Evolutionary conservation across 2,113 vertebrate species (phyloP).

Genomic region (pig (Sus scrofa)): T2T-Sscrofa CM000827.6:76470001-76470500

Average conservation of each 20-base stretch:
- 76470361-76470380: background rate
- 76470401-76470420: background rate
- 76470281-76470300: background rate
- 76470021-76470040: too few species aligned
- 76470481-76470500: background rate
- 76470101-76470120: background rate
- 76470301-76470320: background rate
- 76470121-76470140: background rate
- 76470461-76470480: background rate
- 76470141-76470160: background rate
- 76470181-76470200: background rate
- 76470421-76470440: background rate
- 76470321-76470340: background rate
- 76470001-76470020: too few species aligned
- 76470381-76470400: background rate
- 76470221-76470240: background rate
- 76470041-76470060: too few species aligned
- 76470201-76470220: background rate
- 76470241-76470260: background rate
- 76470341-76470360: background rate
- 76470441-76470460: background rate
- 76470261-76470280: background rate
- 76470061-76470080: background rate
- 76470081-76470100: background rate
- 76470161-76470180: slow-evolving; percentile 26